These are phyloP conservation scores for Malurus alboscapulatus DNA, from an alignment of 2,113 vertebrate genomes.

Conservation along the genomic window DNA sequence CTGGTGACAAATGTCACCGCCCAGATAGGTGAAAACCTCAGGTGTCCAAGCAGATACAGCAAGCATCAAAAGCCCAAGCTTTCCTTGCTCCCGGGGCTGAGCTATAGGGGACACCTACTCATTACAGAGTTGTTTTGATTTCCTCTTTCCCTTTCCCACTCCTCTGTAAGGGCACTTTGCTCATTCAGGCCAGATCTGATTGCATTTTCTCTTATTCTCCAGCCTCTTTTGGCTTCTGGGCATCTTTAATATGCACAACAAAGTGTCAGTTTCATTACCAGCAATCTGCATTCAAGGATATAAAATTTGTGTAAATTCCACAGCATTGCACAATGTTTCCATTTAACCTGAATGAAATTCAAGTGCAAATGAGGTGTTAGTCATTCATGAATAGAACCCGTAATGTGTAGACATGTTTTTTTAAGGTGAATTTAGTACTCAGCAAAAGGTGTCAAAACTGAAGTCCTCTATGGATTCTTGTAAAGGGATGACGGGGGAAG, in stretches of 20 bases:
- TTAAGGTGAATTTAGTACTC: slow-evolving; percentile 55
- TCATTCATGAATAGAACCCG: slow-evolving; percentile 59
- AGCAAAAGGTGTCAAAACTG: slow-evolving; percentile 29
- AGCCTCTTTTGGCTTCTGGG: slow-evolving; percentile 49
- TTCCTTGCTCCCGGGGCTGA: background rate
- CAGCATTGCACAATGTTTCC: slow-evolving; percentile 64
- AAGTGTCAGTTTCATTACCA: slow-evolving; percentile 64
- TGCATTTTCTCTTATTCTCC: background rate
- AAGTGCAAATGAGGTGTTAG: slow-evolving; percentile 72
- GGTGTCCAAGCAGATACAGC: background rate
- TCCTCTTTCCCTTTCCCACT: slow-evolving; percentile 13
- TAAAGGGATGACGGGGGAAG: background rate
- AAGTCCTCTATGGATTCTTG: slow-evolving; percentile 18
- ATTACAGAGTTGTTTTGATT: slow-evolving; percentile 28
- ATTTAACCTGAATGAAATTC: slow-evolving; percentile 72
- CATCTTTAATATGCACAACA: slow-evolving; percentile 63
- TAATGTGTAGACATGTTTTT: slow-evolving; percentile 52
- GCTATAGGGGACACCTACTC: background rate
- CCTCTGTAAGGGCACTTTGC: background rate
- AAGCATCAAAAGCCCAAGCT: background rate
- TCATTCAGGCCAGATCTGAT: slow-evolving; percentile 33
- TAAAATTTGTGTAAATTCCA: slow-evolving; percentile 70
- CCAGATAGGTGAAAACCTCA: background rate
- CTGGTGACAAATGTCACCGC: background rate
- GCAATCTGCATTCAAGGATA: slow-evolving; percentile 71